A percentile compares a stretch with the other conserved stretches of the same genome.
Evolutionary conservation across 2,888 invertebrate species (phyloP).

Genomic region (Ectemnius continuus): DNA sequence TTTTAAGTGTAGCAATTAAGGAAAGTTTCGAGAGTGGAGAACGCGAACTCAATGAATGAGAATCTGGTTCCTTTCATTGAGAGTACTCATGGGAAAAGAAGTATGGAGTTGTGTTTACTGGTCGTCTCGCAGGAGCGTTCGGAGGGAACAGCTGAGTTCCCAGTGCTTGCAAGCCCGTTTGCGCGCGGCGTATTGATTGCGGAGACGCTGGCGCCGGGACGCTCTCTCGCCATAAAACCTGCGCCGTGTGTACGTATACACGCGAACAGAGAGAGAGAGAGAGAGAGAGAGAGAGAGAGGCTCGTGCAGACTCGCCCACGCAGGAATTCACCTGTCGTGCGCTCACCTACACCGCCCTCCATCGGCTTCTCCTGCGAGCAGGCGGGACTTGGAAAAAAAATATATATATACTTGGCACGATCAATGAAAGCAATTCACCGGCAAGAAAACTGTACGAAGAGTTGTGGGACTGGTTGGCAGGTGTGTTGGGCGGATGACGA

Average conservation of each 20-base stretch:
- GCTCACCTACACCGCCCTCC: slow-evolving; percentile 1
- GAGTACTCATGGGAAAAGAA: too few relatives aligned
- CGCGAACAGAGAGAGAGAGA: background rate
- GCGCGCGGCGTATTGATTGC: slow-evolving; percentile 72
- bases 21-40: background rate
- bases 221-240: slow-evolving; percentile 55
- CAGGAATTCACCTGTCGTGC: slow-evolving; percentile 54
- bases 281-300: too few relatives aligned
- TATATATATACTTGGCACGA: too few relatives aligned
- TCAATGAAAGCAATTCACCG: too few relatives aligned
- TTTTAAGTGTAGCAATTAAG: background rate
- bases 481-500: too few relatives aligned
- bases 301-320: slow-evolving; percentile 9
- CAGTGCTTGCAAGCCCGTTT: slow-evolving; percentile 63
- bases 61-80: background rate
- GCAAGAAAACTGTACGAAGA: too few relatives aligned
- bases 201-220: slow-evolving; percentile 72
- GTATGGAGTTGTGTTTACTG: background rate
- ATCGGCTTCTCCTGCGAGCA: too few relatives aligned
- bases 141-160: slow-evolving; percentile 63
- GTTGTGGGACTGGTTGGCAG: too few relatives aligned
- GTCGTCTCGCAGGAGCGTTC: background rate
- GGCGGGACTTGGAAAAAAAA: too few relatives aligned
- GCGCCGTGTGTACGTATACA: slow-evolving; percentile 28
- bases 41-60: background rate